Conservation (phyloP, 2,113 vertebrate species). For the Trochalopteron elliotii region DNA sequence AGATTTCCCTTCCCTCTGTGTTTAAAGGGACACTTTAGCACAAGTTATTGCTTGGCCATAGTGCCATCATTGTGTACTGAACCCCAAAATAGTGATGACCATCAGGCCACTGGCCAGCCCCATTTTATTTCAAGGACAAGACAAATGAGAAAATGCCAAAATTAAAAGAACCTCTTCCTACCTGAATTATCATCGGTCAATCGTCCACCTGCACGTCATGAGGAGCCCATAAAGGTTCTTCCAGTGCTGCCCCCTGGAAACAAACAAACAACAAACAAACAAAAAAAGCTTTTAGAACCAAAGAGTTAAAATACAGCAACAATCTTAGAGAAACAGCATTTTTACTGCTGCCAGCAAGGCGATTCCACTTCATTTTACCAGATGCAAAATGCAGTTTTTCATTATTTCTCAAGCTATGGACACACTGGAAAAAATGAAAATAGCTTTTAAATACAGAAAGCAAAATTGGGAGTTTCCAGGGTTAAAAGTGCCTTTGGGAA, state of each 20-base stretch:
- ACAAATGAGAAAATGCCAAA: not conserved
- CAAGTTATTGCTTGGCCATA: not conserved
- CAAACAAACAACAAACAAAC: not conserved
- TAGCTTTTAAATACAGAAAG: not conserved
- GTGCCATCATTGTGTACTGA: not conserved
- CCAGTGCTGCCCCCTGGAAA: slow-evolving; percentile 29
- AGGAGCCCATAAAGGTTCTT: slow-evolving; percentile 67
- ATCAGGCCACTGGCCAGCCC: fast-evolving
- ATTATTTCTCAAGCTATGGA: not conserved
- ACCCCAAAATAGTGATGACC: not conserved
- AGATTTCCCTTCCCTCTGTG: slow-evolving; percentile 21
- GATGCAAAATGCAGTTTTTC: not conserved
- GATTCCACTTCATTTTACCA: not conserved
- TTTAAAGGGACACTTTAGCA: slow-evolving; percentile 18
- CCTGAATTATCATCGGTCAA: slow-evolving; percentile 50
- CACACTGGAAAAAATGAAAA: not conserved
- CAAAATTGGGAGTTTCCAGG: not conserved
- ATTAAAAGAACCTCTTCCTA: slow-evolving; percentile 7
- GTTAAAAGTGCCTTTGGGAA: not conserved
- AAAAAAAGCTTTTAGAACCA: not conserved
- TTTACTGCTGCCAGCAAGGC: not conserved
- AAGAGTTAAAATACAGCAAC: not conserved
- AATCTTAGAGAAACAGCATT: not conserved
- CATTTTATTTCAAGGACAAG: not conserved
- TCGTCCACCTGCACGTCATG: slow-evolving; percentile 49